Percentiles rank a stretch among this genome's conserved stretches.
Conservation (phyloP, 2,888 invertebrate species). For the Ophonus ardosiacus region DNA sequence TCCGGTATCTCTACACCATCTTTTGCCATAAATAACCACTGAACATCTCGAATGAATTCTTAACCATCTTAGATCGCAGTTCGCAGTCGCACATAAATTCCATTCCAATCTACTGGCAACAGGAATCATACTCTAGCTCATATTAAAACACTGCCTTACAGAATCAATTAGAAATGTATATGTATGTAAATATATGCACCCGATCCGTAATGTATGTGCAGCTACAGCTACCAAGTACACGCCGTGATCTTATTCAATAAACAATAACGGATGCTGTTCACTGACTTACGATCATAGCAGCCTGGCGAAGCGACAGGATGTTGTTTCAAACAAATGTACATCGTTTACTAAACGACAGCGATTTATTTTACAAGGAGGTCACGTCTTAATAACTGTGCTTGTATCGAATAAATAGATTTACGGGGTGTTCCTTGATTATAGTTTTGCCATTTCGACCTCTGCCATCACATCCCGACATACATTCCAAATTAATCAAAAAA, state of each 20-base stretch:
- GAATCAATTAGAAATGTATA: conserved; percentile 56
- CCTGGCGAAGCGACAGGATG: conserved; percentile 52
- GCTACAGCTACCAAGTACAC: conserved; percentile 34
- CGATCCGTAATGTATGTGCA: conserved; percentile 44
- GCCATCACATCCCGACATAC: too few relatives aligned
- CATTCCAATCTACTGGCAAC: conserved; percentile 26
- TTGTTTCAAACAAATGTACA: conserved; percentile 57
- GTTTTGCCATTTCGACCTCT: background rate
- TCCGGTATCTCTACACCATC: conserved; percentile 38
- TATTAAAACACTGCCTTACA: conserved; percentile 23
- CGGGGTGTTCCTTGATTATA: conserved; percentile 28
- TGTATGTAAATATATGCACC: conserved; percentile 53
- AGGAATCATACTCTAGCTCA: background rate
- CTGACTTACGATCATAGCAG: conserved; percentile 46
- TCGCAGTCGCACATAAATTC: conserved; percentile 20
- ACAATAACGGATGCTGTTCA: conserved; percentile 49
- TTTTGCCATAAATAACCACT: conserved; percentile 24
- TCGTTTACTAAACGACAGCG: conserved; percentile 54
- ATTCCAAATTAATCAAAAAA: too few relatives aligned
- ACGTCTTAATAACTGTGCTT: conserved; percentile 58
- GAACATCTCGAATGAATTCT: conserved; percentile 20
- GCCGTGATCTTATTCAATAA: conserved; percentile 50
- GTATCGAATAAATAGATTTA: conserved; percentile 43
- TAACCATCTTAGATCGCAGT: conserved; percentile 11
- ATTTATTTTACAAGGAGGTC: conserved; percentile 61